Evolutionary conservation across 1,140 invertebrate genomes (phyloP).

Genomic region (Ephestia elutella): DNA sequence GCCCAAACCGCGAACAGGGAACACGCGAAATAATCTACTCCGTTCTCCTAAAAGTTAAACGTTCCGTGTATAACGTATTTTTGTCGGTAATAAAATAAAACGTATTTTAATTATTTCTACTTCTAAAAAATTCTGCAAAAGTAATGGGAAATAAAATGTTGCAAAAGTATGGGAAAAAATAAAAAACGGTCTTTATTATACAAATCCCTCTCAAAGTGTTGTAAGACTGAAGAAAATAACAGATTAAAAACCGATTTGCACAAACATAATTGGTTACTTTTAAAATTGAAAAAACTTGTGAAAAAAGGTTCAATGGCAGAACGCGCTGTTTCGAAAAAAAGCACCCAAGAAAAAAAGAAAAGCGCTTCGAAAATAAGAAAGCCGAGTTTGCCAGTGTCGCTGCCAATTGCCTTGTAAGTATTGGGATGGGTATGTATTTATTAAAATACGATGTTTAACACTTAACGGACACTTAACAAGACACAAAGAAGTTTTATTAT

Average conservation of each 20-base stretch:
- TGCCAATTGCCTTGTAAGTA: background rate
- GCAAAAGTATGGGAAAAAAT: too few relatives aligned
- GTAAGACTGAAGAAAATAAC: background rate
- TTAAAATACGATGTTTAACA: too few relatives aligned
- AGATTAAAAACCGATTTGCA: background rate
- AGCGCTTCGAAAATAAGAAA: background rate
- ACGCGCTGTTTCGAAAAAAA: background rate
- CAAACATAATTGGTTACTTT: background rate
- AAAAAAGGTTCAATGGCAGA: background rate
- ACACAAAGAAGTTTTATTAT: too few relatives aligned
- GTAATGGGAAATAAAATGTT: too few relatives aligned
- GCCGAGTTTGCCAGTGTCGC: background rate
- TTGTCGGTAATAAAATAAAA: too few relatives aligned
- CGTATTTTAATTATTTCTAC: too few relatives aligned
- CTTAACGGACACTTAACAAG: too few relatives aligned
- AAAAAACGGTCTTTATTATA: too few relatives aligned
- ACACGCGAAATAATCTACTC: background rate
- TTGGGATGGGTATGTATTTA: background rate
- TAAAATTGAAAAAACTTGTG: background rate
- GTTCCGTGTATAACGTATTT: background rate
- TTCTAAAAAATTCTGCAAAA: too few relatives aligned
- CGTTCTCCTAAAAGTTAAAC: background rate
- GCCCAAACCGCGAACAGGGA: background rate
- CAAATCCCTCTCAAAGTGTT: background rate
- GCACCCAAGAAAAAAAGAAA: background rate